phyloP scores from a whole-genome alignment of 2,888 invertebrate species.

The Agrochola litura region DNA sequence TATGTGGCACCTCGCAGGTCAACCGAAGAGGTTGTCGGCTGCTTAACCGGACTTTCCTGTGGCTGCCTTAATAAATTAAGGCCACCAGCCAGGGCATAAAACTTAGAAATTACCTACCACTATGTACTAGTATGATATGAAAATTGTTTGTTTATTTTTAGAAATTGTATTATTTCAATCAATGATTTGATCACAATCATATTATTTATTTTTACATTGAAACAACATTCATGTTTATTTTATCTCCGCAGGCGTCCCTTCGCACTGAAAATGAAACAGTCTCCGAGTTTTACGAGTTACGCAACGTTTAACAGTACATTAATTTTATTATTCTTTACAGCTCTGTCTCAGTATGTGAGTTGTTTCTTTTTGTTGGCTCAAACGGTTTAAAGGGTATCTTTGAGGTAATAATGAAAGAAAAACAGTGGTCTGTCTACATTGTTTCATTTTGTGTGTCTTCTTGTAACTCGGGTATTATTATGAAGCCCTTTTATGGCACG shows the following conservation, averaged over 20 bases:
- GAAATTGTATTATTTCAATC: no score
- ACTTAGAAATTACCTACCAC: no score
- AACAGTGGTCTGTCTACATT: constrained; percentile 1
- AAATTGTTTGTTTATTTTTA: no score
- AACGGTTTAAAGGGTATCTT: constrained; percentile 3
- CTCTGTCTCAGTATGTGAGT: constrained; percentile 4
- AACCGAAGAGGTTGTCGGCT: no score
- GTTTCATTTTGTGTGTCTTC: background rate
- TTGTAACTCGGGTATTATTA: background rate
- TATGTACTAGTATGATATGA: no score
- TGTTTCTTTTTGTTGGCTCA: background rate
- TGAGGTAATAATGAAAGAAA: constrained; percentile 29
- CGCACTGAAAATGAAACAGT: background rate
- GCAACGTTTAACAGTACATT: constrained; percentile 32
- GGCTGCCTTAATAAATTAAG: no score
- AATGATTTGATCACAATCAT: background rate
- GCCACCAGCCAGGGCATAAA: no score
- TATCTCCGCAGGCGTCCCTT: no score
- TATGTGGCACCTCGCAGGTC: no score
- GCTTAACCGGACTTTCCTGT: no score
- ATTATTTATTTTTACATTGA: background rate
- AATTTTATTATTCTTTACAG: constrained; percentile 40
- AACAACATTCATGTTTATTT: background rate
- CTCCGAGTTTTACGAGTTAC: background rate
- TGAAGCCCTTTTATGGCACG: background rate